Evolutionary conservation across 2,888 invertebrate species (phyloP).

Genomic region (Drosophila kanekoi): DNA sequence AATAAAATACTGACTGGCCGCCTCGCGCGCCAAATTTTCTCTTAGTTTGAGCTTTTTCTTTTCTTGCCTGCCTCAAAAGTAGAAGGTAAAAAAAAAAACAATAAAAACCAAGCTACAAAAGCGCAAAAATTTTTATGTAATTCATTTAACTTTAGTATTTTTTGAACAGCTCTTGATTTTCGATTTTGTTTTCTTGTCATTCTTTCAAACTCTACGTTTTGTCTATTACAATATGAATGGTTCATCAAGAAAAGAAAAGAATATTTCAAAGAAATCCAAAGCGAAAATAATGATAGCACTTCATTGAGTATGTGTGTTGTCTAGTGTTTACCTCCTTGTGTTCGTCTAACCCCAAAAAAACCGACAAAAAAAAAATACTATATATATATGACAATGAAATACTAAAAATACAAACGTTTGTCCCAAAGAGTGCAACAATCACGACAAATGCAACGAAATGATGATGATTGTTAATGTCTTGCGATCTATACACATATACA

Average conservation of each 20-base stretch:
- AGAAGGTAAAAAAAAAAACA: slow-evolving; percentile 53
- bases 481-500: slow-evolving; percentile 9
- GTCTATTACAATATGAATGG: slow-evolving; percentile 48
- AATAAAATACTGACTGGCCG: slow-evolving; percentile 27
- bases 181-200: slow-evolving; percentile 41
- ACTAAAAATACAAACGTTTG: slow-evolving; percentile 45
- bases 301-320: slow-evolving; percentile 92
- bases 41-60: slow-evolving; percentile 85
- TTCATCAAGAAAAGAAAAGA: slow-evolving; percentile 51
- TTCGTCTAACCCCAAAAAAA: slow-evolving; percentile 89
- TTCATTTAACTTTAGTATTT: slow-evolving; percentile 31
- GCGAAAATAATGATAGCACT: slow-evolving; percentile 85
- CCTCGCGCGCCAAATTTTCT: slow-evolving; percentile 50
- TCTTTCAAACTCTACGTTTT: slow-evolving; percentile 61
- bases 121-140: slow-evolving; percentile 43
- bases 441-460: slow-evolving; percentile 5
- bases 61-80: slow-evolving; percentile 83
- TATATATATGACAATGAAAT: slow-evolving; percentile 61
- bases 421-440: slow-evolving; percentile 30
- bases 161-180: slow-evolving; percentile 41
- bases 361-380: slow-evolving; percentile 47
- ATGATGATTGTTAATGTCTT: slow-evolving; percentile 12
- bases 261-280: slow-evolving; percentile 78
- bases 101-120: slow-evolving; percentile 22
- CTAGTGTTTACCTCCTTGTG: slow-evolving; percentile 95